These are phyloP conservation scores for Muscicapa striata DNA, from an alignment of 2,797 vertebrate genomes.

Conservation along the genomic window DNA sequence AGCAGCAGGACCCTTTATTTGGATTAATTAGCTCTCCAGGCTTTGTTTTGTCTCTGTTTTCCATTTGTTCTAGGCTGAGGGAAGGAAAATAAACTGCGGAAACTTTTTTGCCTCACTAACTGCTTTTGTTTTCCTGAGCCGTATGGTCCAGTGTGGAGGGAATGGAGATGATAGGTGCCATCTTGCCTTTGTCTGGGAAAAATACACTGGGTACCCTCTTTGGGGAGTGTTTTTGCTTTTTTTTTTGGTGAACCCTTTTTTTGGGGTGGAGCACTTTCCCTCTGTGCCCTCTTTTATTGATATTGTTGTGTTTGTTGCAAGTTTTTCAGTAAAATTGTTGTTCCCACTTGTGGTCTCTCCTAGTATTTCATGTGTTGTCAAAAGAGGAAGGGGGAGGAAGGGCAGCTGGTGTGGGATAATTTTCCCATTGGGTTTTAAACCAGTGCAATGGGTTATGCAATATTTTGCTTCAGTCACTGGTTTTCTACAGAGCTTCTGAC, in stretches of 20 bases:
- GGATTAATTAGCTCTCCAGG: background rate
- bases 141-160: too few relatives aligned
- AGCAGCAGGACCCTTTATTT: background rate
- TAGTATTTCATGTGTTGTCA: background rate
- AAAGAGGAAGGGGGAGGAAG: background rate
- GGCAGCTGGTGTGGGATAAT: background rate
- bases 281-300: accelerated
- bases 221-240: background rate
- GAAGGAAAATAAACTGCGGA: background rate
- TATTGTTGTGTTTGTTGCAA: background rate
- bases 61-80: background rate
- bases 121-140: background rate
- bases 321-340: background rate
- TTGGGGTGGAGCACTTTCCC: background rate
- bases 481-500: background rate
- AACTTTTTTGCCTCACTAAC: background rate
- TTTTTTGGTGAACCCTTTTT: background rate
- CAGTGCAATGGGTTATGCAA: background rate
- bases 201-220: too few relatives aligned
- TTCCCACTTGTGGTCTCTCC: background rate
- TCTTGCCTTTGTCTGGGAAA: background rate
- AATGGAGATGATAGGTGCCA: background rate
- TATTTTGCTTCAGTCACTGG: background rate
- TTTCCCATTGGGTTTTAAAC: background rate
- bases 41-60: background rate